Base-by-base conservation (phyloP, 2,888 invertebrate genomes). In the Baronia brevicornis region DNA sequence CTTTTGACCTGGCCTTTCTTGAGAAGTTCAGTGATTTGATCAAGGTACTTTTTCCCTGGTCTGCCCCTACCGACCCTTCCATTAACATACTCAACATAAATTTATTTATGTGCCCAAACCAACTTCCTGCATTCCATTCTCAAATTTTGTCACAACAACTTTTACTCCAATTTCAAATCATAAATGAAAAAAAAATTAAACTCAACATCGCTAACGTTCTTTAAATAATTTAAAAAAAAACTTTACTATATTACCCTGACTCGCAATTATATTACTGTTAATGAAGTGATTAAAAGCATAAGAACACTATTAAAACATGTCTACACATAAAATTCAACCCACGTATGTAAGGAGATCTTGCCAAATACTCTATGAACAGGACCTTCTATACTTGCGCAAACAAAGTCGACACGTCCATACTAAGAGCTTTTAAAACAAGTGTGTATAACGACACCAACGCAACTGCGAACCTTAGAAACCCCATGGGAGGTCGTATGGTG, bases 311-410 rank as follows among this genome's bases (percentile, higher is more conserved):
- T 26, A 9, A 30, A 22, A 18, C 22, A 27, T 36, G 23, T 34
- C 21, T 26, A 9, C 30, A 27, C 17, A 27, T 27, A 30, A 26
- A 27, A 36, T 36, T 30, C 27, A 21, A 26, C 11, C 31, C 36
- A 36, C 36, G 36, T 36, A 35, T 30, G 28, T 24, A 25, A 14
- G 25, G 22, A 38, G 23, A 30, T 25, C 30, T 41, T 41, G 41
- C 41, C 41, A 41, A 41, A 41, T 38, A 38, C 38, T 34, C 25
- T 36, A 39, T 23, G 19, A 36, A 17, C 34, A 60, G 65, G 61
- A 59, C 57, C 59, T 48, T 60, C 62, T 55, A 36, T 54, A 51
- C 55, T 63, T 67, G 57, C 62, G 63, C 60, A 67, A 70, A 59
- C 47, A 29, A 29, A 41, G 39, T 30, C 38, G 35, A 38, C 52